Conservation (phyloP, 2,113 vertebrate species). For the Andinoacara biseriatus region DNA sequence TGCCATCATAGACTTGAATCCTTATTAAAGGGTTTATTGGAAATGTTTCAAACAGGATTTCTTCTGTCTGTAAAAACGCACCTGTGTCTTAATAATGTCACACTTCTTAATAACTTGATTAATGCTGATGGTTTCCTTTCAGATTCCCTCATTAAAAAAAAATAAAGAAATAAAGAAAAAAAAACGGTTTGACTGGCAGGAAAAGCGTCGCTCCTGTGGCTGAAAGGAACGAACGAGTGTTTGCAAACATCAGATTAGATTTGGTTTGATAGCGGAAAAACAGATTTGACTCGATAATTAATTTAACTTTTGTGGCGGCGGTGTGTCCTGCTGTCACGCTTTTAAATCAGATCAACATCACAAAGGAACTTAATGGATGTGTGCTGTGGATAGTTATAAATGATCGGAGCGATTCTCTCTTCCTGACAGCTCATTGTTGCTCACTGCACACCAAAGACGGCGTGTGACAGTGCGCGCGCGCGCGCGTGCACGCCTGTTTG, state of each 20-base stretch:
- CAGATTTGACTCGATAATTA: conserved; percentile 18
- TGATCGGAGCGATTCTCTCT: conserved; percentile 45
- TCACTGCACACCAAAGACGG: conserved; percentile 11
- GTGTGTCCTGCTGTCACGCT: conserved; percentile 26
- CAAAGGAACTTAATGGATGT: conserved; percentile 21
- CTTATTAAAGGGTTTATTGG: not conserved
- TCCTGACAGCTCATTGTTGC: conserved; percentile 62
- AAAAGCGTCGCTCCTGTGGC: not conserved
- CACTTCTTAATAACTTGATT: conserved; percentile 1
- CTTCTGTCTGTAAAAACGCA: conserved; percentile 47
- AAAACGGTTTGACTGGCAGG: not conserved
- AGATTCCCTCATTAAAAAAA: not conserved
- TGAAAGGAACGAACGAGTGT: not conserved
- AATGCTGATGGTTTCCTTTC: not conserved
- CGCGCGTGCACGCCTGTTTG: not conserved
- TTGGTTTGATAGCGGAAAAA: conserved; percentile 22
- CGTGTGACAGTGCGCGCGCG: not conserved
- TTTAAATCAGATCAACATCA: conserved; percentile 32
- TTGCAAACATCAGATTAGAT: conserved; percentile 24
- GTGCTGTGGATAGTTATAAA: conserved; percentile 36
- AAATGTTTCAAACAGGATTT: not conserved
- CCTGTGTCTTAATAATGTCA: not conserved
- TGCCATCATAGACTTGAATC: not conserved
- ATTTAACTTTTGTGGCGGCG: conserved; percentile 22
- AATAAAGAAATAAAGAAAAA: not conserved